Evolutionary conservation across 2,797 vertebrate genomes (phyloP), one percentile per base, ranked within the genome.

Genomic region (Kryptopterus vitreolus): DNA sequence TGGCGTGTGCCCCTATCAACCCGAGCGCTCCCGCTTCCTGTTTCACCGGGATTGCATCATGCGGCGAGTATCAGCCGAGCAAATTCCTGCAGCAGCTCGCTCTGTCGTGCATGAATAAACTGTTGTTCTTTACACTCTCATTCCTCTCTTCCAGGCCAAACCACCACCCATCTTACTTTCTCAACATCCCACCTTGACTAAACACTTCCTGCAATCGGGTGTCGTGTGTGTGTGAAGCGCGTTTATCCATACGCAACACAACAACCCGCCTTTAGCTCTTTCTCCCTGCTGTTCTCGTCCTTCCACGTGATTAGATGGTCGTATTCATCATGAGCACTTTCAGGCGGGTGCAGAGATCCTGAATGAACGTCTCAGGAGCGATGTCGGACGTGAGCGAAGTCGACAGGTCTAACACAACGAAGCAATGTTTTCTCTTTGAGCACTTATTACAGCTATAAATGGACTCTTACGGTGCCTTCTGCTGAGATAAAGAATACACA

Each of bases 251-350:
- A 74, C 22, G 75, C 24, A 87, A 86, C 90, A 84, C 86, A 88
- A 87, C 91, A 11, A 43, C 24, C 31, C 92, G 38, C 33, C 68
- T 38, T 87, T 83, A 89, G 87, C 88, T 89, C 83, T 79, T 62
- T 18, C 71, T 43, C 89, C 85, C 89, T 83, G 86, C 69, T 77
- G 38, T 50, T 85, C 68, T 80, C 78, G 77, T 78, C 63, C 76
- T 86, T 86, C 79, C 84, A 83, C 78, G 65, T 77, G 82, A 81
- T 88, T 85, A 87, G 83, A 83, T 80, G 62, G 80, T 83, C 82
- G n/a, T 70, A 80, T 89, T 90, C 86, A 86, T 84, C 77, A 81
- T 65, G 74, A 81, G 69, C 46, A 43, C n/a, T 78, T 66, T 80
- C 78, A 79, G 77, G 83, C 84, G 85, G 84, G 84, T 70, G 71